Evolutionary conservation across 2,888 invertebrate genomes (phyloP).

Genomic region (Loripinus fragilis): DNA sequence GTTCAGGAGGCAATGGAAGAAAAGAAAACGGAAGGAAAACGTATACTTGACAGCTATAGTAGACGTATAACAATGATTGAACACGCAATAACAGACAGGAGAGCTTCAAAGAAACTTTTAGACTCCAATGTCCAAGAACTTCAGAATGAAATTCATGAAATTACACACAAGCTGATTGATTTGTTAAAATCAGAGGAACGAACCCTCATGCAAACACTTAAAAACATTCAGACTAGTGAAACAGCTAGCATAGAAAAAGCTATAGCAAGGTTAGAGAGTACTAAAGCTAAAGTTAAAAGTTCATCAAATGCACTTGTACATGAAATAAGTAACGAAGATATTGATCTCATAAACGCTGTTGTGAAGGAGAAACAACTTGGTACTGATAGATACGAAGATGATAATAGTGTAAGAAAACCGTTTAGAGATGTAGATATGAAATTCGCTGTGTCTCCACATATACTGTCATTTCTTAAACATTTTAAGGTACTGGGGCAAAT

Average conservation of each 20-base stretch:
- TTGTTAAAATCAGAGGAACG: constrained; percentile 56
- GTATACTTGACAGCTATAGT: constrained; percentile 41
- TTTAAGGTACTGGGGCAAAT: constrained; percentile 57
- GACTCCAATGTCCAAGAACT: constrained; percentile 54
- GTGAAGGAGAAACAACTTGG: constrained; percentile 50
- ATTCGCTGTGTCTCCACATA: constrained; percentile 56
- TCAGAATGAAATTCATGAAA: constrained; percentile 50
- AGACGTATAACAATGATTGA: constrained; percentile 49
- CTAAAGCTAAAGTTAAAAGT: constrained; percentile 28
- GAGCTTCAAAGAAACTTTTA: constrained; percentile 55
- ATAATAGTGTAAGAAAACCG: constrained; percentile 46
- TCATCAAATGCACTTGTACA: constrained; percentile 30
- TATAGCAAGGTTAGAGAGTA: constrained; percentile 44
- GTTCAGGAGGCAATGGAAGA: constrained; percentile 51
- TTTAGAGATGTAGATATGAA: constrained; percentile 58
- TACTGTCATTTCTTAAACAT: constrained; percentile 53
- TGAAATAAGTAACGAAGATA: constrained; percentile 40
- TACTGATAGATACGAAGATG: constrained; percentile 37
- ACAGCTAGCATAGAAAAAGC: constrained; percentile 51
- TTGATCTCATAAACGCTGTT: constrained; percentile 56
- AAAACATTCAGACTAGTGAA: constrained; percentile 45
- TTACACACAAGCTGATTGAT: constrained; percentile 53
- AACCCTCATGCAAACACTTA: constrained; percentile 42
- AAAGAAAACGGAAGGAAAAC: constrained; percentile 50
- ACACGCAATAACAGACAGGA: constrained; percentile 51